Conservation (phyloP, 2,888 invertebrate genomes). For the Ophion ellenae region DNA sequence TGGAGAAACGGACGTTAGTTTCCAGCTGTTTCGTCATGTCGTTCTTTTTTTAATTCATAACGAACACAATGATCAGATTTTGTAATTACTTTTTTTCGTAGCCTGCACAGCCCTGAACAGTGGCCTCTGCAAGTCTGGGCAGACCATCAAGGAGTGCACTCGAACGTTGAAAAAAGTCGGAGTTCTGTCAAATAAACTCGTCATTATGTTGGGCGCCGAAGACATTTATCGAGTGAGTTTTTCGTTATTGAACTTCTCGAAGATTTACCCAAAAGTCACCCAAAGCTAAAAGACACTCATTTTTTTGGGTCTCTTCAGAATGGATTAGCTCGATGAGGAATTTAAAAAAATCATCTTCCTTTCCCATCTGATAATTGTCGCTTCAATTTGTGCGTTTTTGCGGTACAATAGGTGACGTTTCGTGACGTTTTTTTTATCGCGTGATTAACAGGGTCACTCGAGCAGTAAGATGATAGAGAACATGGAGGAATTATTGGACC, state of each 20-base stretch:
- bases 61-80: background rate
- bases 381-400: background rate
- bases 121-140: constrained; percentile 77
- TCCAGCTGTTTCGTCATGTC: background rate
- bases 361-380: background rate
- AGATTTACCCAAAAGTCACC: background rate
- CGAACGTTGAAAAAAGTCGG: constrained; percentile 66
- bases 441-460: constrained; percentile 66
- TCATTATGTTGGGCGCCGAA: constrained; percentile 76
- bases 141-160: constrained; percentile 72
- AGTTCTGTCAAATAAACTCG: constrained; percentile 72
- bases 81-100: constrained; percentile 53
- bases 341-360: background rate
- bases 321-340: background rate
- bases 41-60: background rate
- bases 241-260: background rate
- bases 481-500: constrained; percentile 68
- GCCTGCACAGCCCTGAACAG: constrained; percentile 72
- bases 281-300: background rate
- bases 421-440: background rate
- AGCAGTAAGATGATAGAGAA: constrained; percentile 69
- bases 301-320: background rate
- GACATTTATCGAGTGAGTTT: constrained; percentile 75
- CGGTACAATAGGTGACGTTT: background rate
- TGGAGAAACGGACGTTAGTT: constrained; percentile 72